Evolutionary conservation across 2,797 vertebrate genomes (phyloP).

Genomic region (Galaxias olidus): DNA sequence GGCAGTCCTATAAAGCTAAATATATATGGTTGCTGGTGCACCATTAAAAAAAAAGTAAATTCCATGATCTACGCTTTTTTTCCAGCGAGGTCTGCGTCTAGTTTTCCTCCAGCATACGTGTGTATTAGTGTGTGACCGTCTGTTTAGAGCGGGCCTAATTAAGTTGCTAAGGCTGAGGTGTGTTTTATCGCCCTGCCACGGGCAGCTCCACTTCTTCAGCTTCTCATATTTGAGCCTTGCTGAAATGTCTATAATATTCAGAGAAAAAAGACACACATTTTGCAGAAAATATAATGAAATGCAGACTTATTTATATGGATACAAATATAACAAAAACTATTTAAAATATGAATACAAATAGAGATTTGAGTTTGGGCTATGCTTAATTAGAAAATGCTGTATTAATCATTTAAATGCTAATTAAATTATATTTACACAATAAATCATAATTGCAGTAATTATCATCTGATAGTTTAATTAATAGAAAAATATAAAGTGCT

Average conservation of each 20-base stretch:
- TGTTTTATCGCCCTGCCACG: constrained; percentile 40
- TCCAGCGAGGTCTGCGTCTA: constrained; percentile 50
- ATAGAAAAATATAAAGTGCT: too few species aligned
- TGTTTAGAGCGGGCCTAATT: constrained; percentile 35
- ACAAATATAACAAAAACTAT: too few species aligned
- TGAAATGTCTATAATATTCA: constrained; percentile 11
- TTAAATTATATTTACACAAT: too few species aligned
- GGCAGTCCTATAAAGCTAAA: constrained; percentile 72
- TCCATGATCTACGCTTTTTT: constrained; percentile 63
- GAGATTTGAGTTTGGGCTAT: too few species aligned
- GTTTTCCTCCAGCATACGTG: constrained; percentile 62
- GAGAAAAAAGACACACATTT: too few species aligned
- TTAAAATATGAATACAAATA: too few species aligned
- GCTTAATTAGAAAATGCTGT: too few species aligned
- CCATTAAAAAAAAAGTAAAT: constrained; percentile 63
- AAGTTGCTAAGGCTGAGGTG: constrained; percentile 44
- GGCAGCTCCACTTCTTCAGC: constrained; percentile 12
- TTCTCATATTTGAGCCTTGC: constrained; percentile 14
- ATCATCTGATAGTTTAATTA: too few species aligned
- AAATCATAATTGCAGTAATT: too few species aligned
- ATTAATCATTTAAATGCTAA: too few species aligned
- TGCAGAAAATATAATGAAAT: too few species aligned
- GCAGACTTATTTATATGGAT: too few species aligned
- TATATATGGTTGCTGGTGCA: constrained; percentile 70
- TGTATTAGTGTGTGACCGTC: constrained; percentile 46